Evolutionary conservation across 2,113 vertebrate genomes (phyloP), one percentile per base, ranked within the genome.

Genomic region (Phrynosoma blainvillii): DNA sequence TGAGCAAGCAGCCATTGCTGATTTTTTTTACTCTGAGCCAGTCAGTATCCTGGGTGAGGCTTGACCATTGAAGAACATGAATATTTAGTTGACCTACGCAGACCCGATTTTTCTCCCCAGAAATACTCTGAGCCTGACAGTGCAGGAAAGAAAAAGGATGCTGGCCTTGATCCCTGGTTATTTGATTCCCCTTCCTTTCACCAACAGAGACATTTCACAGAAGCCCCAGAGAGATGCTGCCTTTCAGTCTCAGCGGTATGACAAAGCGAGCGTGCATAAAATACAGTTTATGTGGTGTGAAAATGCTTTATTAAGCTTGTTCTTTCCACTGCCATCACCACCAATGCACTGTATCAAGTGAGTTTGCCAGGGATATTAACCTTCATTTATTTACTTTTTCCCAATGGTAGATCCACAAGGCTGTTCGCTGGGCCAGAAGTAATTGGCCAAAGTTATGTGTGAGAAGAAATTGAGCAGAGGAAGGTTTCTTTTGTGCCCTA

Each of bases 321-420:
- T 82, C 47, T 88, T 88, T 84, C 42, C 42, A 78, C 52, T 82
- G 12, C 65, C 66, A 78, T 77, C 62, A 70, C 42, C 73, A 59
- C 81, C 62, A 88, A 40, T 79, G 84, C 79, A 86, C 21, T 52
- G 65, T 62, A 79, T 83, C 79, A 87, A 87, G 80, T 65, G 80
- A 86, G 89, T 89, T 79, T 87, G 74, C 65, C 36, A 65, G 54
- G 89, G 74, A 82, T 79, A 78, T 89, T 89, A 89, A 83, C 89
- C 84, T 89, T 79, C 65, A 77, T 87, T 86, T 83, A 78, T 59
- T 79, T 71, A 25, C 52, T 47, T 83, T 85, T 36, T 80, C 32
- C 79, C 77, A 42, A 27, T 78, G 75, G 85, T 52, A 70, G 74
- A 73, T 78, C 59, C 40, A 52, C 62, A 52, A 77, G 36, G 20